phyloP scores from a whole-genome alignment of 2,113 vertebrate genomes.

The Mirza zaza region DNA sequence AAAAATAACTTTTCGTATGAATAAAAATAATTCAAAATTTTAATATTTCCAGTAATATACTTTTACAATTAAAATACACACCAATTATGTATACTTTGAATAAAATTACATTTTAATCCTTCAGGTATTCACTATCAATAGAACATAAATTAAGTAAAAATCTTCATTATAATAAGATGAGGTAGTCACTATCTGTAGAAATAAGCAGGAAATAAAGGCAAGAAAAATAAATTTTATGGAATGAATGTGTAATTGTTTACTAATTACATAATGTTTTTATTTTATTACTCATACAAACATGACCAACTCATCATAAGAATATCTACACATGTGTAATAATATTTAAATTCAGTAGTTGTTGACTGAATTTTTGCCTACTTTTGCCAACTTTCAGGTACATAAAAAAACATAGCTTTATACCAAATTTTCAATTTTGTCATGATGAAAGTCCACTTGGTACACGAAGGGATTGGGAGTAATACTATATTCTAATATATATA shows the following conservation, averaged over 20 bases:
- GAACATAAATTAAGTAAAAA: not conserved
- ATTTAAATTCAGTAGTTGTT: not conserved
- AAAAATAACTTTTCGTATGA: not conserved
- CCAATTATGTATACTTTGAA: not conserved
- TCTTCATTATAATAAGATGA: not conserved
- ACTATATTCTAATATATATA: too few species aligned
- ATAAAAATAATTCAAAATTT: not conserved
- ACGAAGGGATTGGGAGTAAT: not conserved
- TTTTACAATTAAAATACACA: slow-evolving; percentile 37
- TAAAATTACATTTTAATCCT: slow-evolving; percentile 14
- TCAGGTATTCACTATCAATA: not conserved
- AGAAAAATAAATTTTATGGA: not conserved
- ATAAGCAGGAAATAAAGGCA: not conserved
- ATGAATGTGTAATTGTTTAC: not conserved
- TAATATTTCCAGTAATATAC: not conserved
- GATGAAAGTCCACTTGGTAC: not conserved
- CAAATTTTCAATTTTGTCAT: not conserved
- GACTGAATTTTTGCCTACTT: not conserved
- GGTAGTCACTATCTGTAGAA: not conserved
- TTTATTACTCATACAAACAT: not conserved
- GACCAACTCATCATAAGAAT: not conserved
- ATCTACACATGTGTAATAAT: not conserved
- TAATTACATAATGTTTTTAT: not conserved
- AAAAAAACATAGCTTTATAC: not conserved
- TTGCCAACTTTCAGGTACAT: not conserved